Conservation (phyloP, 35 echinoderm and acorn worm genomes). For the Nesometra sesokonis region DNA sequence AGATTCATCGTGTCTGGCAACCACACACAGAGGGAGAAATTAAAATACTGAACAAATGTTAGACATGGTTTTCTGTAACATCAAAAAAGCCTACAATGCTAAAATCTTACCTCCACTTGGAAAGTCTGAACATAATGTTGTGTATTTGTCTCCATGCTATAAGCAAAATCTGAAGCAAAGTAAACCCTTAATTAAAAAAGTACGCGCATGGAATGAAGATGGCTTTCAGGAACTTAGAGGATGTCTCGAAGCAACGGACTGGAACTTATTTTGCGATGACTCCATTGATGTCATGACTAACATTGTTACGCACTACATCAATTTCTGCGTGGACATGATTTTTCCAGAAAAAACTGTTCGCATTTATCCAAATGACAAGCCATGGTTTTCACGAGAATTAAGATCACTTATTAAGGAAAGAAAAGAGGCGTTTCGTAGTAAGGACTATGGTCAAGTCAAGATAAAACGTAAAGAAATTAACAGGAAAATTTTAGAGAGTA, state of each 20-base stretch:
- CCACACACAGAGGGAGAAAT: too few relatives aligned
- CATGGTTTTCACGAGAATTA: not conserved
- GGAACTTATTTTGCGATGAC: conserved; percentile 13
- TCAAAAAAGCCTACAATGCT: conserved; percentile 5
- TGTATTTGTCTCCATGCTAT: not conserved
- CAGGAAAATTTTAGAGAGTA: conserved; percentile 10
- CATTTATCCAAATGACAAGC: conserved; percentile 14
- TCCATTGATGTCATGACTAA: not conserved
- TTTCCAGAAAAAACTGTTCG: not conserved
- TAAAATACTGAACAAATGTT: too few relatives aligned
- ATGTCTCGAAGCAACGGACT: conserved; percentile 20
- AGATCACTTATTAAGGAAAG: not conserved
- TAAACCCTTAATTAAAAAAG: not conserved
- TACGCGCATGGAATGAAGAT: not conserved
- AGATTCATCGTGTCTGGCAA: too few relatives aligned
- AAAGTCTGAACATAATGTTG: conserved; percentile 17
- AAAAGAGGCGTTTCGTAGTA: not conserved
- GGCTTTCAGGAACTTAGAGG: not conserved
- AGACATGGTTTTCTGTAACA: too few relatives aligned
- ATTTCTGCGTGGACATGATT: conserved; percentile 19
- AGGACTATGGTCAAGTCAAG: not conserved
- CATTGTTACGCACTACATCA: not conserved
- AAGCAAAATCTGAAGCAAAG: conserved; percentile 2
- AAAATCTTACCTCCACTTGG: conserved; percentile 5
- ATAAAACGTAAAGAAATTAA: not conserved